These are phyloP conservation scores for Drosophila eugracilis DNA, from an alignment of 1,140 invertebrate species.

Conservation along the genomic window DNA sequence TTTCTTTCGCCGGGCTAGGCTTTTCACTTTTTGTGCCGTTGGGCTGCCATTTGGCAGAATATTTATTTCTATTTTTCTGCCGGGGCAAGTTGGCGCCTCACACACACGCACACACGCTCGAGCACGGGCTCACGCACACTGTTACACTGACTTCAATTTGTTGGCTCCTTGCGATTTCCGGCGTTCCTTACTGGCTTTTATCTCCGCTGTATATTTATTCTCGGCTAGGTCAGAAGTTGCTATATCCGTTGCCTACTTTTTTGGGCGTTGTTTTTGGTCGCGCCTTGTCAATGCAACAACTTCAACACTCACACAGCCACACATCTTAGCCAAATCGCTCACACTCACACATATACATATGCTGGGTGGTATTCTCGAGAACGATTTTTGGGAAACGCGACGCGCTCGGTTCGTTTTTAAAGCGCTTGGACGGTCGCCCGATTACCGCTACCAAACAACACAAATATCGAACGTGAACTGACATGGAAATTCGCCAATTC, in stretches of 20 bases:
- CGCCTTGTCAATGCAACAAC: conserved; percentile 63
- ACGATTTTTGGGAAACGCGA: conserved; percentile 56
- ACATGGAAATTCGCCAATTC: conserved; percentile 62
- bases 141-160: conserved; percentile 45
- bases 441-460: conserved; percentile 77
- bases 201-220: conserved; percentile 14
- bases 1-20: conserved; percentile 18
- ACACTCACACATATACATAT: conserved; percentile 29
- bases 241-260: conserved; percentile 31
- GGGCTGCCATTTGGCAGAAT: conserved; percentile 36
- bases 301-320: conserved; percentile 34
- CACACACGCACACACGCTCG: conserved; percentile 27
- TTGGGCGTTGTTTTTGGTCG: conserved; percentile 61
- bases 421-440: conserved; percentile 52
- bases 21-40: conserved; percentile 42
- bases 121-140: conserved; percentile 25
- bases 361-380: conserved; percentile 10
- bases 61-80: conserved; percentile 54
- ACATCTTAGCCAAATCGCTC: conserved; percentile 19
- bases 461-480: conserved; percentile 84
- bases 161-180: conserved; percentile 48
- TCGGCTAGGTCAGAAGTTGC: conserved; percentile 20
- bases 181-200: neutral
- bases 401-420: conserved; percentile 45
- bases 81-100: conserved; percentile 69